Conservation (phyloP, 2,797 vertebrate genomes). For the Gallinago stenura region DNA sequence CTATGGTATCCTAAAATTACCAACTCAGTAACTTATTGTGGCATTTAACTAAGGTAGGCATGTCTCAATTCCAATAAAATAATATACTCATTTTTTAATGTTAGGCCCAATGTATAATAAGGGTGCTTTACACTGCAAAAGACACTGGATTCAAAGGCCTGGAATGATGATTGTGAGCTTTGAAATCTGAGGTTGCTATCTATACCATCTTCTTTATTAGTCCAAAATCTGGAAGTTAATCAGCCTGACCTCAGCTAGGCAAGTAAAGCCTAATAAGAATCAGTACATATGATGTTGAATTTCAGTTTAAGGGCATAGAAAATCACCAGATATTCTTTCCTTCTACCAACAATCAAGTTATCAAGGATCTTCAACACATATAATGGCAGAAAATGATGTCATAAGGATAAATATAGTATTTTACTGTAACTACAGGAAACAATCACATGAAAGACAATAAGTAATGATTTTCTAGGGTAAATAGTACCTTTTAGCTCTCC, state of each 20-base stretch:
- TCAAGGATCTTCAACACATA: neutral
- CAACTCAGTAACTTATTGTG: neutral
- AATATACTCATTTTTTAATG: neutral
- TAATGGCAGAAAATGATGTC: neutral
- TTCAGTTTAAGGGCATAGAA: neutral
- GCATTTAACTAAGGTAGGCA: neutral
- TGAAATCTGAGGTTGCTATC: neutral
- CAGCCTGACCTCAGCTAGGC: neutral
- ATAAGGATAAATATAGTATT: neutral
- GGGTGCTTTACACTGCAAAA: neutral
- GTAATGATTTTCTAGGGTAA: neutral
- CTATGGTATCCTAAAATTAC: neutral
- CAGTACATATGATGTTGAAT: neutral
- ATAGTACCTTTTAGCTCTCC: neutral
- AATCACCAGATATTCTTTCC: neutral
- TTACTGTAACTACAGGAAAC: neutral
- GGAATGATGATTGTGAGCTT: neutral
- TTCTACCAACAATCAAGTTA: neutral
- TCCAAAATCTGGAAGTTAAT: neutral
- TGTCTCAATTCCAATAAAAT: neutral
- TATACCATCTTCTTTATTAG: neutral
- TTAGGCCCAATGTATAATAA: accelerated
- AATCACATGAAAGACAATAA: neutral
- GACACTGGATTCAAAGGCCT: neutral
- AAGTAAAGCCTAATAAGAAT: neutral